Percentiles rank a stretch among this genome's conserved stretches.
Evolutionary conservation across 2,888 invertebrate genomes (phyloP).

Genomic region (Tetragonisca angustula): DNA sequence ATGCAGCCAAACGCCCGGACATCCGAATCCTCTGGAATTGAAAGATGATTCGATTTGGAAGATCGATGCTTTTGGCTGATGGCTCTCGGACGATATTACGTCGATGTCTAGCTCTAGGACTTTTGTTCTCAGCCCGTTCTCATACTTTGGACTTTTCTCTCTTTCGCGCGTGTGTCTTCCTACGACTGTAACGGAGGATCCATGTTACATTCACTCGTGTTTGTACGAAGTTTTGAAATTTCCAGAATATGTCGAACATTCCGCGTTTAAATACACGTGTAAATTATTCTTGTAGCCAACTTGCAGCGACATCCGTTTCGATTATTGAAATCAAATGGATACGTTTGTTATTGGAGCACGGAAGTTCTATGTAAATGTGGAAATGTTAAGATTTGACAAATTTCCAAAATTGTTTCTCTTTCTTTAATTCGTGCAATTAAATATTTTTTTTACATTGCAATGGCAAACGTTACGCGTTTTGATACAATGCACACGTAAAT

Average conservation of each 20-base stretch:
- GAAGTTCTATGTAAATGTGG: background rate
- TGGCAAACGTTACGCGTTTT: no score
- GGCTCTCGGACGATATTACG: conserved; percentile 10
- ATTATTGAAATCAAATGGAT: background rate
- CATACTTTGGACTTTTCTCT: background rate
- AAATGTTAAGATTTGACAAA: background rate
- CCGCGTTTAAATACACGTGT: no score
- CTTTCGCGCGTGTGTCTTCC: background rate
- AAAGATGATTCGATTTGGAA: conserved; percentile 22
- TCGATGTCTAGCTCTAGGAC: background rate
- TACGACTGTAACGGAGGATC: background rate
- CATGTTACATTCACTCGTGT: background rate
- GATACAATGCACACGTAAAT: no score
- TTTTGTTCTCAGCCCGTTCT: background rate
- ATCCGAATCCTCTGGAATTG: background rate
- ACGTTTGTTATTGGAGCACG: background rate
- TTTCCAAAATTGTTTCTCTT: no score
- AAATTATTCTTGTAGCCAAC: no score
- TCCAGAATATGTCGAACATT: background rate
- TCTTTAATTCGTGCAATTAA: no score
- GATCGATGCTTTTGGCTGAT: conserved; percentile 16
- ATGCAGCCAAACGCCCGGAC: background rate
- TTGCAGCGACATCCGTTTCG: background rate
- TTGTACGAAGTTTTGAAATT: background rate
- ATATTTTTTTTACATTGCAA: no score